phyloP scores from a whole-genome alignment of 2,888 invertebrate genomes.

The Drosophila differens region DNA sequence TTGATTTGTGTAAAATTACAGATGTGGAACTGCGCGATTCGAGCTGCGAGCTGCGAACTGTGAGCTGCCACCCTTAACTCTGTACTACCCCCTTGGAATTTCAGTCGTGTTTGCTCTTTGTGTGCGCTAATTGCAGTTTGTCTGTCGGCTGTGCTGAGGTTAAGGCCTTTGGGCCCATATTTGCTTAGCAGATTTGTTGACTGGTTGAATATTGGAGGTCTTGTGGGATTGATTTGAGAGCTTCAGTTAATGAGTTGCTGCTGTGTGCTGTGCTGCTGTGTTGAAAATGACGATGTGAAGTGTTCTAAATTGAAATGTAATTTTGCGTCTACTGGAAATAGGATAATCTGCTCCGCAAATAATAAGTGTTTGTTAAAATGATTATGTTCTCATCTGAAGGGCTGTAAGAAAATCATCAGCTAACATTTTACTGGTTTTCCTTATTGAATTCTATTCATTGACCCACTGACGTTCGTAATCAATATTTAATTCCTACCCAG shows the following conservation, averaged over 20 bases:
- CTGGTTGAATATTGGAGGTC: conserved; percentile 39
- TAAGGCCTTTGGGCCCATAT: conserved; percentile 48
- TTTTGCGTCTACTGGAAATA: conserved; percentile 35
- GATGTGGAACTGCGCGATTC: conserved; percentile 25
- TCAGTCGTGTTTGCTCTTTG: conserved; percentile 61
- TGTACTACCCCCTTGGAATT: conserved; percentile 23
- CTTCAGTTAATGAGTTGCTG: conserved; percentile 14
- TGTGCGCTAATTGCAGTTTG: conserved; percentile 72
- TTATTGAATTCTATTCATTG: conserved; percentile 10
- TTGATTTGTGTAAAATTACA: conserved; percentile 70
- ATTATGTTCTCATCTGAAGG: conserved; percentile 6
- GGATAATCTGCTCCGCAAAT: conserved; percentile 47
- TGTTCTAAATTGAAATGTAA: conserved; percentile 58
- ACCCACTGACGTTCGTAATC: conserved; percentile 42
- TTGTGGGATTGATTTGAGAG: conserved; percentile 29
- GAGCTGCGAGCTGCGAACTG: neutral
- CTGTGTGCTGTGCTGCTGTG: neutral
- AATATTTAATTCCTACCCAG: conserved; percentile 35
- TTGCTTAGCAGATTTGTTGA: conserved; percentile 57
- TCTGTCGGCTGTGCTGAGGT: conserved; percentile 38
- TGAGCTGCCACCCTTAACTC: conserved; percentile 26
- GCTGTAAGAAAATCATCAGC: neutral
- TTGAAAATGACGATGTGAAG: conserved; percentile 30
- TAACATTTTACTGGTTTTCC: neutral
- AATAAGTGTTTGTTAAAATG: conserved; percentile 20